Base-by-base conservation (phyloP, 1,140 invertebrate species). In the Brachionus rubens region DNA sequence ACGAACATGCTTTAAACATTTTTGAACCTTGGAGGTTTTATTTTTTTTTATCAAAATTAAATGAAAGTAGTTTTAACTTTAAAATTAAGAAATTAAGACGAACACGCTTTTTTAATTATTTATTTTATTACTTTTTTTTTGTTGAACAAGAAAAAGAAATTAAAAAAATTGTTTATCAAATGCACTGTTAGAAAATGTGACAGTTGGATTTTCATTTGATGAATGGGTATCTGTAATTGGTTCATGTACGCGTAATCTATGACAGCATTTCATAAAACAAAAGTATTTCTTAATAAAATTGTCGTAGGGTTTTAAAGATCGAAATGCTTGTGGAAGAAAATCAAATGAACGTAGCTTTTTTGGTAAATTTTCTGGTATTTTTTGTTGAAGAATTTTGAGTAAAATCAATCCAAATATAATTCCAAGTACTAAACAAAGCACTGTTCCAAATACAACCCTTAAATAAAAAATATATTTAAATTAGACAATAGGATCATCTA, bases 251-350 rank as follows among this genome's bases (percentile, higher is more conserved):
- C 14, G 41, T 9, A 28, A 43, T 65, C 43, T 65, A 40, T 41
- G 40, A 65, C 33, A 43, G 43, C 36, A 43, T 12, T 43, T 43
- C 40, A 41, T 24, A 43, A 65, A 72, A 24, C n/a, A 28, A 30
- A 54, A 54, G 14, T 50, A 36, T 9, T n/a, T 28, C 1, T 21
- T 40, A 7, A 75, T 16, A 75, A 54, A 56, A 43, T 56, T 33
- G 36, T 76, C 75, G 33, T 62, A 76, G n/a, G 43, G 46, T 16
- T 46, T 28, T 16, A 76, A 52, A 41, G 75, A 62, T 28, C 54
- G 41, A 6, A 76, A 12, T 16, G 54, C 30, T 36, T 12, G 5
- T 26, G 75, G 75, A 7, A 76, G 21, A 46, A 54, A 76, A 5
- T 36, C 28, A 16, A 54, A 76, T 30, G 54, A 47, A 5, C 16